Evolutionary conservation across 2,797 vertebrate genomes (phyloP).

Genomic region (Urosaurus nigricauda): DNA sequence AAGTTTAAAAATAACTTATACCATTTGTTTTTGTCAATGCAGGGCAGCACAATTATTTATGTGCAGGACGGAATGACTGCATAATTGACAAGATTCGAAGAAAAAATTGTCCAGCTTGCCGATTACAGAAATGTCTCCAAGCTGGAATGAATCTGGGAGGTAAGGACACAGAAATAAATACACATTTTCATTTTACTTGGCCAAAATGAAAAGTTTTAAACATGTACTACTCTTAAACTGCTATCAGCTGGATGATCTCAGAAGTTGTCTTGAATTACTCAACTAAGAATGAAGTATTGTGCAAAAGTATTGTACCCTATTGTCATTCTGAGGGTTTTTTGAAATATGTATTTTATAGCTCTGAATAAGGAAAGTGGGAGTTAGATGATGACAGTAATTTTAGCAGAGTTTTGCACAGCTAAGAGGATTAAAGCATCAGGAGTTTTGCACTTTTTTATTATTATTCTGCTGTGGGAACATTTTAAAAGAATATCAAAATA

Average conservation of each 20-base stretch:
- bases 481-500: constrained; percentile 38
- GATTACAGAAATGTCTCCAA: constrained; percentile 98
- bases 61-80: constrained; percentile 98
- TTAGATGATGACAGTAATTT: constrained; percentile 69
- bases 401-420: constrained; percentile 44
- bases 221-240: constrained; percentile 52
- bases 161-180: constrained; percentile 75
- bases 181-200: constrained; percentile 59
- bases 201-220: constrained; percentile 39
- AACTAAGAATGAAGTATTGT: constrained; percentile 40
- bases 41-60: constrained; percentile 99
- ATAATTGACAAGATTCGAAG: constrained; percentile 99
- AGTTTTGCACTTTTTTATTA: not conserved
- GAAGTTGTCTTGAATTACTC: constrained; percentile 58
- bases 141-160: constrained; percentile 99
- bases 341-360: constrained; percentile 50
- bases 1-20: constrained; percentile 1
- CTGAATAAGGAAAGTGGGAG: constrained; percentile 63
- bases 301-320: constrained; percentile 61
- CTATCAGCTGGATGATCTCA: constrained; percentile 56
- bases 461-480: not conserved
- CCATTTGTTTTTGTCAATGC: constrained; percentile 64
- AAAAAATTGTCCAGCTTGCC: constrained; percentile 98
- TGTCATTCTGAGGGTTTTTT: constrained; percentile 60
- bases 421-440: constrained; percentile 52